Base-by-base conservation (phyloP, 2,888 invertebrate species). In the Nomada goodeniana region DNA sequence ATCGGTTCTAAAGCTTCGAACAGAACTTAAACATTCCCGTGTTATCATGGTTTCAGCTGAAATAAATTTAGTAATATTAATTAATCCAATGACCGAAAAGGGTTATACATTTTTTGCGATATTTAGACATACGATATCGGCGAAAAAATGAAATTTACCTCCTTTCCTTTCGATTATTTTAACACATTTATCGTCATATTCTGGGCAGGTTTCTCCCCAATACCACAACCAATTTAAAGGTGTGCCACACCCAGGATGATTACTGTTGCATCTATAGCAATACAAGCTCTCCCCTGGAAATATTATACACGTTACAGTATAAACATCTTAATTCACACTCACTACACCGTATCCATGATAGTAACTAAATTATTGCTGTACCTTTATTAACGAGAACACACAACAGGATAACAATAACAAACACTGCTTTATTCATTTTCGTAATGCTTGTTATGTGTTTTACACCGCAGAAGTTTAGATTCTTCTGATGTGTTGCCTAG, bases 201-300 rank as follows among this genome's bases (percentile, higher is more conserved):
- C 97, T 0, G 97, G 97, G 91, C 98, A 98, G 4, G 96, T 95
- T 90, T 96, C 96, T 11, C 98, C 97, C 94, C 97, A 96, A 90
- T 96, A 74, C 95, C 95, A 96, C 13, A 95, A 91, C 98, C 98
- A 98, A 92, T 98, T 98, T 87, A 98, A 97, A 0, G 96, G 96
- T 55, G 96, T 96, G 23, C 96, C 96, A 94, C 98, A 98, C 2
- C 98, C 98, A 26, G 98, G 98, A 69, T 97, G 97, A 10, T 98
- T 98, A 10, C 98, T 96, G 23, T 97, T 97, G 92, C 98, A 98
- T 91, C 97, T 96, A 91, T 98, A 98, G 93, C 98, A 98, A 96
- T 97, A 98, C 90, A 98, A 94, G 55, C 96, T 95, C 64, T 94
- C 91, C 88, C 95, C 96, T 96, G 76, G 63, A 90, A 89, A 53